Base-by-base conservation (phyloP, 1,140 invertebrate genomes). In the Adelges cooleyi region DNA sequence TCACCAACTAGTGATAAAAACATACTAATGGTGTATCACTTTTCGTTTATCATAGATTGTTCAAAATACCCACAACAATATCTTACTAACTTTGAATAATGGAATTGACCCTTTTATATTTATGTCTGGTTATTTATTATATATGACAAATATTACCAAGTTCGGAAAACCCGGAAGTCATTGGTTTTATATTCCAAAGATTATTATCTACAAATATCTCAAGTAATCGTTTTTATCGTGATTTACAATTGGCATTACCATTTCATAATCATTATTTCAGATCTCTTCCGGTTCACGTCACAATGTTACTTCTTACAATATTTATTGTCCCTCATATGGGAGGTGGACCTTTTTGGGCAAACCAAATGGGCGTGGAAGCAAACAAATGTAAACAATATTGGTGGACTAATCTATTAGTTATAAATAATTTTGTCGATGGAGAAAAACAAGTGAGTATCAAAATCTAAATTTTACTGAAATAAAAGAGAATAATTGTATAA, bases 371-470 rank as follows among this genome's bases (percentile, higher is more conserved):
- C 54, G 27, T 78, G 15, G 84, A 87, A 73, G 79, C 82, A 66
- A 75, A 83, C 29, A 75, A 83, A 66, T 91, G 89, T 71, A 71
- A 77, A 67, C 74, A 79, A 6, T 84, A 84, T 22, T 91, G 89
- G 90, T 93, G 90, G 90, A 78, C 83, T 0, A 90, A 91, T 72
- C 74, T 92, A 15, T 75, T 92, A 1, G 90, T 90, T 71, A 78
- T 92, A 17, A 90, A 90, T 72, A 93, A 92, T 73, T 86, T 91
- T 66, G 77, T 89, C 3, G 76, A 81, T 27, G 81, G 80, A 9
- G 80, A 86, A 67, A 73, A 81, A 68, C 71, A 85, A 74, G 85
- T 86, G 74, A 33, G 11, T 33, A 6, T n/a, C n/a, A n/a, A n/a
- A n/a, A n/a, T n/a, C n/a, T n/a, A n/a, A n/a, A n/a, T n/a, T n/a